Base-by-base conservation (phyloP, 1,140 invertebrate species). In the Drosophila bifasciata region DNA sequence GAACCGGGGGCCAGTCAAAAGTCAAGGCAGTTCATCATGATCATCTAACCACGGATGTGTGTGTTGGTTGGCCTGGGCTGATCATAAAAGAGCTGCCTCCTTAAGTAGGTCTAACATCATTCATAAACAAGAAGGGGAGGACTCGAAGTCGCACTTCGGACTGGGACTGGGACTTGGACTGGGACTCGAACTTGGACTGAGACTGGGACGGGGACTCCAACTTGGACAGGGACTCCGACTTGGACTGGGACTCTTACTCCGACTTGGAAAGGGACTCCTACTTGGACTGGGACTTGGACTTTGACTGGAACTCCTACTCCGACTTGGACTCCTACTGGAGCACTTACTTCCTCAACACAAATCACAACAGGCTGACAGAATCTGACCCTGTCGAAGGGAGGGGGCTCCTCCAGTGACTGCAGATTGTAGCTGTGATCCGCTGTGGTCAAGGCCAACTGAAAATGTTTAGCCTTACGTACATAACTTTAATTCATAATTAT, bases 281-380 rank as follows among this genome's bases (percentile, higher is more conserved):
- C n/a, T n/a, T n/a, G 1, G 19, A 21, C 19, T 3, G 3, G 28
- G 8, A 3, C 28, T 3, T 45, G 58, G 53, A 77, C 77, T 73
- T n/a, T n/a, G 19, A 21, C 19, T 21, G 3, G 3, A 3, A 19
- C 19, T 19, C 19, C 2, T 2, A 19, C 19, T 1, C 3, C 19
- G 1, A 21, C 19, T 3, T 8, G 28, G 8, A 3, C 28, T 3
- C 49, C 53, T 49, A 77, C 77, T 73, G 63, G 69, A 85, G 81
- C 77, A 88, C 83, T 86, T 88, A 83, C 83, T 86, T 88, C 83
- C 83, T 86, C 78, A 85, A 88, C 77, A 85, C 81, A 84, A 84
- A 84, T 84, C 81, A 84, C 61, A 51, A 40, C 67, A 76, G 73
- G 68, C 81, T 85, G 81, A 84, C 81, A 79, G 76, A 80, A 67